Evolutionary conservation across 2,113 vertebrate species (phyloP).

Genomic region (Chaenocephalus aceratus): DNA sequence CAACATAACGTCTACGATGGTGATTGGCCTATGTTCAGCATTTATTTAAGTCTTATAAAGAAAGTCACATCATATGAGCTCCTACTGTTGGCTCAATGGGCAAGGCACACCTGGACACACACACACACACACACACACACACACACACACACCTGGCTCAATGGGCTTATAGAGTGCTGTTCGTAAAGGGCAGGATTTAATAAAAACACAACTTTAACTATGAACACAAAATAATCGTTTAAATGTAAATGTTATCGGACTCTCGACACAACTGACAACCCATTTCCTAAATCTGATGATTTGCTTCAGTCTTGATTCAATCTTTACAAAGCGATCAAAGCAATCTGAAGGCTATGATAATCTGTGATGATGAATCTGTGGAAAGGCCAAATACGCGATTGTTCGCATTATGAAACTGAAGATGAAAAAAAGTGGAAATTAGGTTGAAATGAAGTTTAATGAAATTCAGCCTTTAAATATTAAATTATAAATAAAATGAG

Average conservation of each 20-base stretch:
- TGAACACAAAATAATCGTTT: background rate
- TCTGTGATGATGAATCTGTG: background rate
- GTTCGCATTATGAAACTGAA: no score
- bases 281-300: slow-evolving; percentile 44
- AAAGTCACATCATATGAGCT: background rate
- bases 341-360: background rate
- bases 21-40: no score
- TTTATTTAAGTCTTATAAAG: no score
- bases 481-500: no score
- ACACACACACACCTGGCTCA: background rate
- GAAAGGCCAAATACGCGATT: background rate
- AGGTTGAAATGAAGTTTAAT: background rate
- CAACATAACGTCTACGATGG: background rate
- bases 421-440: no score
- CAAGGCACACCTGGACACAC: background rate
- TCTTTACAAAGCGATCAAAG: slow-evolving; percentile 25
- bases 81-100: background rate
- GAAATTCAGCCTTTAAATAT: background rate
- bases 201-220: background rate
- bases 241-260: slow-evolving; percentile 23
- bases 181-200: background rate
- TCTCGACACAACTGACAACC: background rate
- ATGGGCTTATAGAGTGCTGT: background rate
- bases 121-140: no score
- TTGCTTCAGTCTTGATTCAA: background rate